Percentiles rank a stretch among this genome's conserved stretches.
Evolutionary conservation across 2,797 vertebrate species (phyloP).

Genomic region (Malurus leucopterus): DNA sequence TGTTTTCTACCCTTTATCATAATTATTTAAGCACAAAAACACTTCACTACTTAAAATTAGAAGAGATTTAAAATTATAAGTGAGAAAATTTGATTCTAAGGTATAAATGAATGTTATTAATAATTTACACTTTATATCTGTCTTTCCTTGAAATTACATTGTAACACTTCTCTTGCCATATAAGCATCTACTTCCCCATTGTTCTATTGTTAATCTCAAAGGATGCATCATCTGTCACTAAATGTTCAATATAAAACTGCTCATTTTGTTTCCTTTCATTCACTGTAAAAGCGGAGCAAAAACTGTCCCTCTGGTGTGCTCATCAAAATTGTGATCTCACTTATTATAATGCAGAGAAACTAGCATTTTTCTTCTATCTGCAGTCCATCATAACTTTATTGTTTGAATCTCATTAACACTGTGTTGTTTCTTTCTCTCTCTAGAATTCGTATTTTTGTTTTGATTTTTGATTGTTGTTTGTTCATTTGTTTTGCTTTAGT

Average conservation of each 20-base stretch:
- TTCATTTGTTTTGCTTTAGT: not conserved
- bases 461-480: too few species aligned
- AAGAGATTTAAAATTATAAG: not conserved
- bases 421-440: not conserved
- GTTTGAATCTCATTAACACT: conserved; percentile 45
- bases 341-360: conserved; percentile 66
- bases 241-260: conserved; percentile 30
- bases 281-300: conserved; percentile 39
- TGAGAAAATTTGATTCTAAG: not conserved
- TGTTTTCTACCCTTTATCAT: not conserved
- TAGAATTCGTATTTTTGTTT: not conserved
- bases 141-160: not conserved
- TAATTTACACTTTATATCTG: not conserved
- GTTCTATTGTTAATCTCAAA: conserved; percentile 31
- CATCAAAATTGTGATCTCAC: conserved; percentile 58
- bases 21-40: not conserved
- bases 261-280: conserved; percentile 60
- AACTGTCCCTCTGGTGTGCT: conserved; percentile 47
- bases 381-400: conserved; percentile 32
- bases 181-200: not conserved
- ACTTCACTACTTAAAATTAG: not conserved
- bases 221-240: conserved; percentile 49
- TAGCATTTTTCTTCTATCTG: conserved; percentile 47
- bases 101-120: not conserved
- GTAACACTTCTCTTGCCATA: not conserved